Percentiles rank a stretch among this genome's conserved stretches.
Evolutionary conservation across 2,113 vertebrate species (phyloP).

Genomic region (Larimichthys crocea): DNA sequence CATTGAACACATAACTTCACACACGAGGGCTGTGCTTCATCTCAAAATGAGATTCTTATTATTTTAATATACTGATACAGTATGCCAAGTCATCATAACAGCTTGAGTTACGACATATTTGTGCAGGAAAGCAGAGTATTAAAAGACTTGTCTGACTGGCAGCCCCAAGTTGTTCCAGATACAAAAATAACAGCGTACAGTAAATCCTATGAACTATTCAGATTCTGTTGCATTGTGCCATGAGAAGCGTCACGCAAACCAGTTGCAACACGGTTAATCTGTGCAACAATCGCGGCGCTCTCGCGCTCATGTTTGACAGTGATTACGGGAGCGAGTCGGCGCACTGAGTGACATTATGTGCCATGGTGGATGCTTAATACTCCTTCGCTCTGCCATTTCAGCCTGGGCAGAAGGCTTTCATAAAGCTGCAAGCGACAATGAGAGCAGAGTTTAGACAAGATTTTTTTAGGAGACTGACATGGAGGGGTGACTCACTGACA

Average conservation of each 20-base stretch:
- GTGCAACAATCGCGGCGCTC: constrained; percentile 28
- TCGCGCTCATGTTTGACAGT: constrained; percentile 44
- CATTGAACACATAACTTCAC: neutral
- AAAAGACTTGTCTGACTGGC: constrained; percentile 4
- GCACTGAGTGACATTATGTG: constrained; percentile 45
- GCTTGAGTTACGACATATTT: neutral
- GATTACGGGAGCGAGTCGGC: constrained; percentile 44
- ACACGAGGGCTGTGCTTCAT: neutral
- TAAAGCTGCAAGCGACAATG: constrained; percentile 54
- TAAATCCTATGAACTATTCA: constrained; percentile 26
- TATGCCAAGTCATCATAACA: neutral
- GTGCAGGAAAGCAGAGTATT: neutral
- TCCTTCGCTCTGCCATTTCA: constrained; percentile 48
- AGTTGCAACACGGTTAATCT: constrained; percentile 41
- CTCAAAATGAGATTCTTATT: neutral
- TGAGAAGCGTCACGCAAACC: constrained; percentile 11
- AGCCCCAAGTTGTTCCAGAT: neutral
- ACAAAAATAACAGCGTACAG: constrained; percentile 6
- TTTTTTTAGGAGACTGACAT: constrained; percentile 52
- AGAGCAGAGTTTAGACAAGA: constrained; percentile 56
- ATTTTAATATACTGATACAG: neutral
- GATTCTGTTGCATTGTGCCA: constrained; percentile 17
- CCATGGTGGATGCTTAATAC: constrained; percentile 49
- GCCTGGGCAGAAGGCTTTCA: constrained; percentile 48
- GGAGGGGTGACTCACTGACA: constrained; percentile 31